Evolutionary conservation across 2,797 vertebrate species (phyloP).

Genomic region (Mycteria americana): DNA sequence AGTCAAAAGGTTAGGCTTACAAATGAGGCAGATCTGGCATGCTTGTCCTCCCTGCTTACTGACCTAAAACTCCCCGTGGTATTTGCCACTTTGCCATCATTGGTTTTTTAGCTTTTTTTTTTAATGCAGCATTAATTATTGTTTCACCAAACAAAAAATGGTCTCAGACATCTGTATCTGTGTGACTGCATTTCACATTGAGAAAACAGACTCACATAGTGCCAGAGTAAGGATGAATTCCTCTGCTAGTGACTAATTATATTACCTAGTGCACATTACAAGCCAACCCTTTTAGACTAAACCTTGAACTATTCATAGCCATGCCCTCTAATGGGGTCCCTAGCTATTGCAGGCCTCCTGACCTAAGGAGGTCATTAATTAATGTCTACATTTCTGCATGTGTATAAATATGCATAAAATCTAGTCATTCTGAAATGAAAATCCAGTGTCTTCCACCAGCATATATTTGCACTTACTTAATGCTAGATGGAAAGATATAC

Average conservation of each 20-base stretch:
- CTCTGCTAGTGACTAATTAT: background rate
- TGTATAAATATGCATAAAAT: background rate
- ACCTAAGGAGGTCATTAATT: background rate
- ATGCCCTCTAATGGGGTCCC: background rate
- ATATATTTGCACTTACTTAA: background rate
- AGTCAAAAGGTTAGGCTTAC: background rate
- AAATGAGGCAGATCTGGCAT: background rate
- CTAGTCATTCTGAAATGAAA: background rate
- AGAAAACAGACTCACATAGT: background rate
- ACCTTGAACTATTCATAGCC: slow-evolving; percentile 2
- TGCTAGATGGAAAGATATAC: background rate
- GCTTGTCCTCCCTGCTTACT: background rate
- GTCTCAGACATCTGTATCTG: background rate
- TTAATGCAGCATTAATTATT: background rate
- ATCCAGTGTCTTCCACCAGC: background rate
- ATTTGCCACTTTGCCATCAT: background rate
- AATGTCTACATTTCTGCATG: background rate
- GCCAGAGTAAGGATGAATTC: background rate
- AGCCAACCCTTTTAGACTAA: background rate
- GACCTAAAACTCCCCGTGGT: background rate
- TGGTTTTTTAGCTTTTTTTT: background rate
- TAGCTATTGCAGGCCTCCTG: background rate
- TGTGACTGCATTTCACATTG: background rate
- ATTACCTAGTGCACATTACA: background rate
- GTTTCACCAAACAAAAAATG: background rate